Evolutionary conservation across 2,797 vertebrate species (phyloP).

Genomic region (Aythya fuligula): DNA sequence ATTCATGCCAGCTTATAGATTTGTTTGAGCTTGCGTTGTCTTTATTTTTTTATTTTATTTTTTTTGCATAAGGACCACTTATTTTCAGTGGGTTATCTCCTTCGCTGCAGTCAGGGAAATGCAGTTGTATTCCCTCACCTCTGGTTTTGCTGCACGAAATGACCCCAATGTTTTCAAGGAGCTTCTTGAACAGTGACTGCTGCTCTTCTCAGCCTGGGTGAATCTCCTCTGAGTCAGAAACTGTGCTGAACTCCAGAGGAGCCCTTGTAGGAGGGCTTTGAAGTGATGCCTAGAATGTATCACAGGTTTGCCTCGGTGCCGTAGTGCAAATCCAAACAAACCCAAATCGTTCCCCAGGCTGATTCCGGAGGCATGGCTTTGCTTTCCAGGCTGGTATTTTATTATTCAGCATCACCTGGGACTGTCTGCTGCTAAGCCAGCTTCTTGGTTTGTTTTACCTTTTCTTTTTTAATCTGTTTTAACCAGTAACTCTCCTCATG

Average conservation of each 20-base stretch:
- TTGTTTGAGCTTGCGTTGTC: background rate
- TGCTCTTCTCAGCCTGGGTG: background rate
- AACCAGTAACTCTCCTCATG: constrained; percentile 17
- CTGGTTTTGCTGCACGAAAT: background rate
- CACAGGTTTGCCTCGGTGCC: background rate
- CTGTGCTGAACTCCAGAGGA: background rate
- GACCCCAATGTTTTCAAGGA: background rate
- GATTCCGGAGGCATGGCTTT: constrained; percentile 17
- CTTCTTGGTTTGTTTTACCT: constrained; percentile 23
- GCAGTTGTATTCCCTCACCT: background rate
- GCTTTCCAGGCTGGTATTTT: constrained; percentile 37
- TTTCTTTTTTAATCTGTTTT: constrained; percentile 28
- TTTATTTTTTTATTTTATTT: background rate
- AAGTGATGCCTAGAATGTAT: background rate
- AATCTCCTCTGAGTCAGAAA: background rate
- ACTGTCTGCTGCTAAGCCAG: constrained; percentile 34
- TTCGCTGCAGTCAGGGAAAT: background rate
- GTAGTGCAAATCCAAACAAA: background rate
- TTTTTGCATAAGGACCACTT: rapidly evolving
- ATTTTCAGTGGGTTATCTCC: background rate
- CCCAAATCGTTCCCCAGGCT: background rate
- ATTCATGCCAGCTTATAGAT: background rate
- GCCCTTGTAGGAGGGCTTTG: background rate
- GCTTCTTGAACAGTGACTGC: background rate
- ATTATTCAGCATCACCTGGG: constrained; percentile 27